Base-by-base conservation (phyloP, 1,140 invertebrate genomes). In the Conus ventricosus region DNA sequence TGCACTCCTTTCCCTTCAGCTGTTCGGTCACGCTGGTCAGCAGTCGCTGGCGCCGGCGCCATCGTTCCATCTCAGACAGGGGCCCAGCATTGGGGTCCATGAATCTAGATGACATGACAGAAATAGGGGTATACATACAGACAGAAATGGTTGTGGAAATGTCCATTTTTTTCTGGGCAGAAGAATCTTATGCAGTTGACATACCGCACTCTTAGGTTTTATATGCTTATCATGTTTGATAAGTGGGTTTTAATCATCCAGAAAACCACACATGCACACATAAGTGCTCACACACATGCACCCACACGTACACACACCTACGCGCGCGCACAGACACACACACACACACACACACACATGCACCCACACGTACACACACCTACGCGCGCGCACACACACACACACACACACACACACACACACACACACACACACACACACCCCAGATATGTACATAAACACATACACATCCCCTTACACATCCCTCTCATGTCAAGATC, bases 1-100 rank as follows among this genome's bases (percentile, higher is more conserved):
- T 95, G 84, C 95, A 95, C 89, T 95, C 94, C 90, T 95, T 95
- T 17, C 94, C 92, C 88, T 95, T 95, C 25, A 95, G 90, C 88
- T 95, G 95, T 89, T 95, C 94, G 76, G 94, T 95, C 80, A 95
- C 93, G 87, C 91, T 94, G 13, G 92, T 94, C 76, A 95, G 87
- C 25, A 95, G 90, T 23, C 94, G 86, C 85, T 95, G 93, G 54
- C 94, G 90, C 75, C 95, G 87, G 25, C 92, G 89, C 95, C 95
- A 95, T 86, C 94, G 84, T 39, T 95, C 95, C 17, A 95, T 83
- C 90, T 95, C 95, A 5, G 94, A 94, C 86, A 95, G 82, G 11
- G 94, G 95, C 53, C 95, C 95, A 91, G 94, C 94, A 92, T 94
- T 95, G 27, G 93, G 94, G 89, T 95, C 94, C 91, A 95, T 91